Evolutionary conservation across 2,888 invertebrate species (phyloP).

Genomic region (Pristionchus fissidentatus): DNA sequence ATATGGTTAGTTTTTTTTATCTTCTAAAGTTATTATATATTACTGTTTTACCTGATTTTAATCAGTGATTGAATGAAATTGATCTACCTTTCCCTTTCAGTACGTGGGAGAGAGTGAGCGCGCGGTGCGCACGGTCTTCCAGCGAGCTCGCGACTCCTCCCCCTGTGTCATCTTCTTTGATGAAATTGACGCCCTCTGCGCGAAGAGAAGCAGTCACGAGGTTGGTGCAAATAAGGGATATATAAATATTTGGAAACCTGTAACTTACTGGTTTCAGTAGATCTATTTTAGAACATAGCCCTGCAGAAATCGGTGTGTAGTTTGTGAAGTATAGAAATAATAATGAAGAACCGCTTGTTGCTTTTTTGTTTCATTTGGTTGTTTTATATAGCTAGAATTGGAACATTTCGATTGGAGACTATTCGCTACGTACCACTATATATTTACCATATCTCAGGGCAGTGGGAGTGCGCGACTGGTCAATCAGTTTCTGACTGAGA

Average conservation of each 20-base stretch:
- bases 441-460: slow-evolving; percentile 73
- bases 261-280: no score
- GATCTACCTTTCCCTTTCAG: slow-evolving; percentile 76
- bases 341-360: no score
- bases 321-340: no score
- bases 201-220: slow-evolving; percentile 86
- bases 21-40: no score
- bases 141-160: slow-evolving; percentile 91
- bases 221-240: slow-evolving; percentile 40
- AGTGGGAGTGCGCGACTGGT: slow-evolving; percentile 84
- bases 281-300: no score
- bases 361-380: no score
- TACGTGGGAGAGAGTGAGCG: slow-evolving; percentile 98
- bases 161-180: slow-evolving; percentile 99
- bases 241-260: no score
- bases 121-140: slow-evolving; percentile 95
- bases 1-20: slow-evolving; percentile 83
- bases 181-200: slow-evolving; percentile 95
- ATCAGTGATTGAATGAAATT: background rate
- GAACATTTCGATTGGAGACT: background rate
- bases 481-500: slow-evolving; percentile 96
- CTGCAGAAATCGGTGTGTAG: no score
- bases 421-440: background rate
- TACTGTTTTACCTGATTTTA: background rate
- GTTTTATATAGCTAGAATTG: no score